These are phyloP conservation scores for Aegithalos caudatus DNA, from an alignment of 2,113 vertebrate genomes.

Conservation along the genomic window DNA sequence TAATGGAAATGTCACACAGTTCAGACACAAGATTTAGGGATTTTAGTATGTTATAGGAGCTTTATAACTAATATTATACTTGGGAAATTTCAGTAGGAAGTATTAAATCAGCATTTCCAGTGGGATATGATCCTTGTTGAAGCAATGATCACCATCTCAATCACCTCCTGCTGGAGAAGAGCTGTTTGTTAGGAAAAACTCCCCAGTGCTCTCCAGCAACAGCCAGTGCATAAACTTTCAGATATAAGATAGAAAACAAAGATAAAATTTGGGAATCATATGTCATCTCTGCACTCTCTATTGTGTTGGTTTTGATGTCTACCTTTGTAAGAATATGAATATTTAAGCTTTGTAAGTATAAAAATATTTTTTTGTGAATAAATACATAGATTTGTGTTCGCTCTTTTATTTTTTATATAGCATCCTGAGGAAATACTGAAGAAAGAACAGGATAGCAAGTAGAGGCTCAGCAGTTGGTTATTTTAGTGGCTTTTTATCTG, in stretches of 20 bases:
- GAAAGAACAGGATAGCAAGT: background rate
- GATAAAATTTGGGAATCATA: background rate
- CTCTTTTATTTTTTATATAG: background rate
- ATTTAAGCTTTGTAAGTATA: background rate
- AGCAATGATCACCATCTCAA: background rate
- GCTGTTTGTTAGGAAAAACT: background rate
- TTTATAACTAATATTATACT: background rate
- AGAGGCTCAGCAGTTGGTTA: background rate
- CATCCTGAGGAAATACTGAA: background rate
- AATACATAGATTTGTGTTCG: background rate
- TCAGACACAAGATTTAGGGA: slow-evolving; percentile 19
- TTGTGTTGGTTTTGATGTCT: background rate
- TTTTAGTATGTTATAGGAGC: background rate
- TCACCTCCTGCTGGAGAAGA: background rate
- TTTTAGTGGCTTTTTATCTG: background rate
- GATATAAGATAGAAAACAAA: background rate
- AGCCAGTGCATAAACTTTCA: background rate
- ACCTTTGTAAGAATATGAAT: background rate
- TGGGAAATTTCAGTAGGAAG: background rate
- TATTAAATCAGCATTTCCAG: slow-evolving; percentile 3
- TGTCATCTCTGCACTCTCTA: background rate
- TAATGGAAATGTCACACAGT: slow-evolving; percentile 38
- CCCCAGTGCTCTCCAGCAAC: background rate
- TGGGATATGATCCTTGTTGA: background rate
- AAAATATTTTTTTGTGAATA: background rate